Percentiles rank a stretch among this genome's conserved stretches.
phyloP scores from a whole-genome alignment of 53 echinoderm and acorn worm species.

The Echinarachnius parma region DNA sequence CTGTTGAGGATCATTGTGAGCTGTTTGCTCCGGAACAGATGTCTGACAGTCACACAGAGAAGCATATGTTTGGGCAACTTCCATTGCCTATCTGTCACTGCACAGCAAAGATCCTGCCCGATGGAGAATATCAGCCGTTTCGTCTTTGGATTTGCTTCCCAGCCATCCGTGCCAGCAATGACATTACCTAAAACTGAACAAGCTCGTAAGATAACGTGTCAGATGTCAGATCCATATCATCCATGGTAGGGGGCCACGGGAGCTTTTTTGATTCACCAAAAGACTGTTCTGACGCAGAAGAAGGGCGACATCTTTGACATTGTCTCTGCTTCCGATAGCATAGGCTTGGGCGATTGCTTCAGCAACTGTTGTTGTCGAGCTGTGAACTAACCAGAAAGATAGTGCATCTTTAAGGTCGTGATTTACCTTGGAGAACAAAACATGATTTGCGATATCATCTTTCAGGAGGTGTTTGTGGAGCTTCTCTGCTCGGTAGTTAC shows the following conservation, averaged over 20 bases:
- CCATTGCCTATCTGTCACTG: slow-evolving; percentile 47
- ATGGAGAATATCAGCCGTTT: slow-evolving; percentile 43
- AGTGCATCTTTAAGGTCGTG: slow-evolving; percentile 4
- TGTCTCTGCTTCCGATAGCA: not conserved
- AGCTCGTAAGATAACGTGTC: too few species aligned
- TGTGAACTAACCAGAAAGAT: slow-evolving; percentile 18
- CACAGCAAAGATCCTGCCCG: slow-evolving; percentile 47
- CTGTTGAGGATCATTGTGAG: slow-evolving; percentile 31
- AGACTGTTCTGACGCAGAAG: not conserved
- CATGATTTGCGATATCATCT: not conserved
- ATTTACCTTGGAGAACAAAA: slow-evolving; percentile 7
- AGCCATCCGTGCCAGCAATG: slow-evolving; percentile 13
- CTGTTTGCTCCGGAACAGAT: slow-evolving; percentile 41
- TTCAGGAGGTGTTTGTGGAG: slow-evolving; percentile 6
- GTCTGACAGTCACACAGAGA: slow-evolving; percentile 34
- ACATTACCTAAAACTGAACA: slow-evolving; percentile 12
- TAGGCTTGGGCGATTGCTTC: slow-evolving; percentile 13
- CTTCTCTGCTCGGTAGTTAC: slow-evolving; percentile 11
- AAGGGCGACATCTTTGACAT: not conserved
- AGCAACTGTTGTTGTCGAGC: slow-evolving; percentile 2
- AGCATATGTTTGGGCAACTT: slow-evolving; percentile 52
- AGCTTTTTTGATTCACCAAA: not conserved
- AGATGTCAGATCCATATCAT: not conserved
- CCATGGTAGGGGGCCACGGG: slow-evolving; percentile 5
- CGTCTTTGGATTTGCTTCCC: not conserved